phyloP scores from a whole-genome alignment of 1,140 invertebrate genomes.

The Doryteuthis pealeii region DNA sequence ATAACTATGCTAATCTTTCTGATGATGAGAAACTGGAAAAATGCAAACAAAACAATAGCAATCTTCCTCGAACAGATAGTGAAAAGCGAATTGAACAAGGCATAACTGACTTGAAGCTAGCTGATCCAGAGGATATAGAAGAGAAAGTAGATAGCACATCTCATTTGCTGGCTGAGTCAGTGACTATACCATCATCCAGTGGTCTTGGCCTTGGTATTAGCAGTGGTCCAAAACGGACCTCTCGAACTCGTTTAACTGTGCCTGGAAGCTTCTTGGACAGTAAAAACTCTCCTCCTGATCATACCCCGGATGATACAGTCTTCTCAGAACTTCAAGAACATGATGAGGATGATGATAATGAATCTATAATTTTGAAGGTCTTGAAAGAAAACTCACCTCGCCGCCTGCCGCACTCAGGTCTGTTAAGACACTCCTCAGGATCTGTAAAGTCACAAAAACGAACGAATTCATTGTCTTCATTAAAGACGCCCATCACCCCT shows the following conservation, averaged over 20 bases:
- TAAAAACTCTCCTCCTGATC: background rate
- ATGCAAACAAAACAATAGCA: constrained; percentile 21
- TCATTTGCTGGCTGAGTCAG: background rate
- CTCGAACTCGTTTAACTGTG: background rate
- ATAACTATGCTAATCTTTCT: constrained; percentile 26
- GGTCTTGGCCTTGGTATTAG: background rate
- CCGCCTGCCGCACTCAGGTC: background rate
- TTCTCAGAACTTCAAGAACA: constrained; percentile 11
- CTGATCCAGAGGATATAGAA: background rate
- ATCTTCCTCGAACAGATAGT: constrained; percentile 26
- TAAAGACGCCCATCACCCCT: constrained; percentile 45
- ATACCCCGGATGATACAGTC: constrained; percentile 8
- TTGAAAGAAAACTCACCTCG: background rate
- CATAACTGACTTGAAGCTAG: constrained; percentile 14
- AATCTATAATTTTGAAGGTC: background rate
- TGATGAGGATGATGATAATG: constrained; percentile 13
- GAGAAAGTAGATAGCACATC: constrained; percentile 9
- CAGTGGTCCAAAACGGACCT: background rate
- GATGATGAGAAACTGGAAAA: constrained; percentile 28
- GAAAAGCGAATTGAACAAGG: constrained; percentile 28
- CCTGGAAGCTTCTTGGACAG: constrained; percentile 12
- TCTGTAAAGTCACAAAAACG: constrained; percentile 10
- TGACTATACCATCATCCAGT: background rate
- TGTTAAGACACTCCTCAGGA: constrained; percentile 8
- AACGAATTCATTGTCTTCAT: constrained; percentile 5